phyloP scores from a whole-genome alignment of 2,797 vertebrate genomes.

The Coreius guichenoti region DNA sequence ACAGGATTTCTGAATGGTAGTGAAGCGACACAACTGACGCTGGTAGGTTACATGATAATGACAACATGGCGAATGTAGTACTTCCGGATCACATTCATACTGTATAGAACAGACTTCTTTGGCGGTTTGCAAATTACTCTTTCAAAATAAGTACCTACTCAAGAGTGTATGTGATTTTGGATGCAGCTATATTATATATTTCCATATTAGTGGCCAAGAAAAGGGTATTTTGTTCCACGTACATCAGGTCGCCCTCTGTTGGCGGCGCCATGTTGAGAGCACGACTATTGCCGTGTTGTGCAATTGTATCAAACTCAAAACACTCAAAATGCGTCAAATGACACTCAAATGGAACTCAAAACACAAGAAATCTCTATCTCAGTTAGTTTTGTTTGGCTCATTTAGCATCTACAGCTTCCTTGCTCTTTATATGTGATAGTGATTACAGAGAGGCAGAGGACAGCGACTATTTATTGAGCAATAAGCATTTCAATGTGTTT shows the following conservation, averaged over 20 bases:
- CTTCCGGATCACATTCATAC: no score
- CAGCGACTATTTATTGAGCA: neutral
- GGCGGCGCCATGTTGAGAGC: neutral
- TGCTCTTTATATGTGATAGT: conserved; percentile 74
- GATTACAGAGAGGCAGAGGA: conserved; percentile 52
- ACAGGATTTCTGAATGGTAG: no score
- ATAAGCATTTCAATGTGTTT: conserved; percentile 12
- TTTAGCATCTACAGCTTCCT: conserved; percentile 79
- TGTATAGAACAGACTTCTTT: no score
- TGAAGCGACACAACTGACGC: no score
- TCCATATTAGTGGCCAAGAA: neutral
- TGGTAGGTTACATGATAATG: no score
- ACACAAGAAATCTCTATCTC: neutral
- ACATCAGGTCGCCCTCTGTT: neutral
- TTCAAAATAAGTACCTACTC: no score
- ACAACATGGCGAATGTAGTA: no score
- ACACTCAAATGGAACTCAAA: neutral
- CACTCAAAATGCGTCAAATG: neutral
- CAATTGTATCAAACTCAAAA: neutral
- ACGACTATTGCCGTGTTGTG: neutral
- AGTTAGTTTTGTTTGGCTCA: conserved; percentile 58
- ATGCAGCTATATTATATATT: no score
- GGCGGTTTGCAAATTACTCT: no score
- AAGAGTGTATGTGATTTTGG: no score
- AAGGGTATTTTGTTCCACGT: neutral